Percentiles rank a stretch among this genome's conserved stretches.
phyloP scores from a whole-genome alignment of 2,888 invertebrate species.

The Linnaemya tessellans region DNA sequence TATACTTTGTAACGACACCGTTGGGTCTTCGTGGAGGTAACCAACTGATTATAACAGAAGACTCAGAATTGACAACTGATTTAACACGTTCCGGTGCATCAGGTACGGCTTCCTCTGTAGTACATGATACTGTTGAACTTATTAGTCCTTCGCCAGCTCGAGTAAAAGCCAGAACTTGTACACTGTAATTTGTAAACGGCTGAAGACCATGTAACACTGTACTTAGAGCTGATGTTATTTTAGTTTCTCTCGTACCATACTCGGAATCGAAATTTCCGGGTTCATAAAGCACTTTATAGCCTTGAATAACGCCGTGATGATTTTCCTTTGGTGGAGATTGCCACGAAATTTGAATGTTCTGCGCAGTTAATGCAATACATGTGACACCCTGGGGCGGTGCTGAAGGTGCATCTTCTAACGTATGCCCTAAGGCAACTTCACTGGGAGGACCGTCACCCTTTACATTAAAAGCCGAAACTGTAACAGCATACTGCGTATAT shows the following conservation, averaged over 20 bases:
- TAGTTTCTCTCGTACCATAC: conserved; percentile 83
- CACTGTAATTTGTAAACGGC: conserved; percentile 87
- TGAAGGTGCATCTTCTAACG: conserved; percentile 86
- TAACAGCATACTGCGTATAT: conserved; percentile 91
- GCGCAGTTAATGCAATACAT: conserved; percentile 88
- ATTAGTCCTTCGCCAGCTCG: conserved; percentile 86
- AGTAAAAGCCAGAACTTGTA: conserved; percentile 86
- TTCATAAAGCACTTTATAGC: conserved; percentile 91
- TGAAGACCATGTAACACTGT: conserved; percentile 85
- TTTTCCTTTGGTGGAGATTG: conserved; percentile 86
- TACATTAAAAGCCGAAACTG: conserved; percentile 91
- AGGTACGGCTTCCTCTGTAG: conserved; percentile 86
- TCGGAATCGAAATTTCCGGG: conserved; percentile 82
- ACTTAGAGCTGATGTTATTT: conserved; percentile 84
- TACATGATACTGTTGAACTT: conserved; percentile 85
- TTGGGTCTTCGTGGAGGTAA: conserved; percentile 86
- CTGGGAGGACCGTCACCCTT: conserved; percentile 91
- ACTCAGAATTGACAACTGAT: conserved; percentile 85
- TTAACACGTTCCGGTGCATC: conserved; percentile 87
- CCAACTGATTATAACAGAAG: conserved; percentile 87
- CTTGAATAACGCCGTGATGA: conserved; percentile 88
- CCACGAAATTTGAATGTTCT: conserved; percentile 89
- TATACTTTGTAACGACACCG: conserved; percentile 86
- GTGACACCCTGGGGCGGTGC: conserved; percentile 87
- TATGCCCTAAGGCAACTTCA: conserved; percentile 84